Conservation (phyloP, 2,888 invertebrate genomes). For the Meloe dianella region DNA sequence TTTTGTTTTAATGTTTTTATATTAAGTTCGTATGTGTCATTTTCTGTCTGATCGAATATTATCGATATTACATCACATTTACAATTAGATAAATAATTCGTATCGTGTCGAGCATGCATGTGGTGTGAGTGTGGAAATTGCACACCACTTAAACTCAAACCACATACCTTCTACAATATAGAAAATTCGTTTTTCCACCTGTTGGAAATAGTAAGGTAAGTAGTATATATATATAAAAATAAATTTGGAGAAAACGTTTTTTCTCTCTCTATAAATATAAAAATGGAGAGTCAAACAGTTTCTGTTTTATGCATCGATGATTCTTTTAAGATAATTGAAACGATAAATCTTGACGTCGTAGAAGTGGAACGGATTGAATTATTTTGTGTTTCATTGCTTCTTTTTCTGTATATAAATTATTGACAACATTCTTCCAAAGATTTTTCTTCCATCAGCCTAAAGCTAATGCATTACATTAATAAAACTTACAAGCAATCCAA, state of each 20-base stretch:
- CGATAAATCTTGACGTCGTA: background rate
- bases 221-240: too few relatives aligned
- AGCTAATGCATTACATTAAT: constrained; percentile 11
- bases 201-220: background rate
- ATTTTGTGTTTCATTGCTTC: background rate
- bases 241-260: background rate
- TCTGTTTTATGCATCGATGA: constrained; percentile 5
- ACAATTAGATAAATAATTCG: constrained; percentile 1
- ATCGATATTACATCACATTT: constrained; percentile 5
- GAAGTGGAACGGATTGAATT: constrained; percentile 7
- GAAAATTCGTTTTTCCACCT: background rate
- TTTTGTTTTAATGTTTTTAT: background rate
- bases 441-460: constrained; percentile 7
- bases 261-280: background rate
- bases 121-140: constrained; percentile 5
- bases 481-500: constrained; percentile 18
- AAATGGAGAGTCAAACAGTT: background rate
- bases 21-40: background rate
- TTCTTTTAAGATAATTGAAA: constrained; percentile 5
- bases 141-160: background rate
- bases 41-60: background rate
- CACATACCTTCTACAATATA: background rate
- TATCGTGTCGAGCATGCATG: background rate
- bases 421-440: background rate
- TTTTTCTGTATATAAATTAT: background rate